Evolutionary conservation across 2,113 vertebrate species (phyloP), one percentile per base, ranked within the genome.

Genomic region (Mugil cephalus): DNA sequence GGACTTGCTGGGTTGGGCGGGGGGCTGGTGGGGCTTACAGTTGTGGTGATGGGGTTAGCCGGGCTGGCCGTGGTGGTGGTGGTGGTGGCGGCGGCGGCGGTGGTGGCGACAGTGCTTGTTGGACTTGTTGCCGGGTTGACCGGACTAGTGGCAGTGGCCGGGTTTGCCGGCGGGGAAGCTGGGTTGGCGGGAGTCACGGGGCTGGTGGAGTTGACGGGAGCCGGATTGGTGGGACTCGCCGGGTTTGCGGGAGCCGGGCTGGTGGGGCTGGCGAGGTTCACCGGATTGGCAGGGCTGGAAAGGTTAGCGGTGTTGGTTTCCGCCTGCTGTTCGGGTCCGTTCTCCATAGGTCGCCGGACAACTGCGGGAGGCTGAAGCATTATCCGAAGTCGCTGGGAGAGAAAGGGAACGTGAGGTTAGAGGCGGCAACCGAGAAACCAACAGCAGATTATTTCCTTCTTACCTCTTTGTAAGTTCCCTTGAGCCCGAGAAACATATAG

Each of bases 401-500:
- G 48, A 55, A 77, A 68, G 21, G 18, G 5, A 1, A 36, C 18
- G 10, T 59, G 15, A 43, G 2, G 15, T 15, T 12, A 35, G 11
- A 47, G 51, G 36, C 18, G 58, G 15, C 18, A 68, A 75, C 59
- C n/a, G 53, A 51, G 10, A 66, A 70, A 17, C 8, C 40, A 30
- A 56, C 18, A 12, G 45, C 50, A 59, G 8, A 45, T n/a, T 10
- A 12, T n/a, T 14, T 82, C 14, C 10, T 35, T 18, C 86, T 91
- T 93, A 98, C 98, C 97, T 99, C 97, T 92, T 98, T 99, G 91
- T 96, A 96, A 56, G 96, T 98, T 54, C 96, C 97, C 93, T 98
- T 99, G 80, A 98, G 93, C 65, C 94, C 96, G 1, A 99, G 91
- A 80, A 96, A 97, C 96, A 98, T 95, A 74, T 99, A 99, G 9